Percentiles rank a stretch among this genome's conserved stretches.
These are phyloP conservation scores for Chaetodon auriga DNA, from an alignment of 2,113 vertebrate genomes.

Conservation along the genomic window DNA sequence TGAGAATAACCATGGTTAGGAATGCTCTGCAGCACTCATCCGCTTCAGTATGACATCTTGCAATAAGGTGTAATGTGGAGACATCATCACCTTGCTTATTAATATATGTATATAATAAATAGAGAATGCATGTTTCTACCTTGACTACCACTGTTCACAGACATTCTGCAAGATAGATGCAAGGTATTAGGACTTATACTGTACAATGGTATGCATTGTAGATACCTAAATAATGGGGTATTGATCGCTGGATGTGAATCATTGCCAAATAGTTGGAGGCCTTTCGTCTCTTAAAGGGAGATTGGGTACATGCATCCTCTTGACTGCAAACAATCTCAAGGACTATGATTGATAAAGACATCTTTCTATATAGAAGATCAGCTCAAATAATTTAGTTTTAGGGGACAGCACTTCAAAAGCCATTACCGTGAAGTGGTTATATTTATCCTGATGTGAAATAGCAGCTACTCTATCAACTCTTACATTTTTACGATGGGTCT, in stretches of 20 bases:
- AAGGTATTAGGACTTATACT: background rate
- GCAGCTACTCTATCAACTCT: slow-evolving; percentile 60
- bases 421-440: slow-evolving; percentile 62
- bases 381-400: slow-evolving; percentile 61
- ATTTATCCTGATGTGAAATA: slow-evolving; percentile 72
- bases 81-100: background rate
- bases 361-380: slow-evolving; percentile 34
- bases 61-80: background rate
- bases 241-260: slow-evolving; percentile 26
- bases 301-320: slow-evolving; percentile 25
- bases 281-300: slow-evolving; percentile 27
- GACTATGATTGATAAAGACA: slow-evolving; percentile 51
- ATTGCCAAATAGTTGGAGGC: slow-evolving; percentile 12
- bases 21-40: background rate
- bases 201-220: background rate
- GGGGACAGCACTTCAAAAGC: slow-evolving; percentile 60
- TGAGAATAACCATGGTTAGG: background rate
- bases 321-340: slow-evolving; percentile 47
- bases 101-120: background rate
- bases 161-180: background rate
- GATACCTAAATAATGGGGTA: slow-evolving; percentile 19
- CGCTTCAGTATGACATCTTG: background rate
- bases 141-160: background rate
- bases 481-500: slow-evolving; percentile 65
- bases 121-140: background rate